phyloP scores from a whole-genome alignment of 1,140 invertebrate species.

The Nasonia longicornis region DNA sequence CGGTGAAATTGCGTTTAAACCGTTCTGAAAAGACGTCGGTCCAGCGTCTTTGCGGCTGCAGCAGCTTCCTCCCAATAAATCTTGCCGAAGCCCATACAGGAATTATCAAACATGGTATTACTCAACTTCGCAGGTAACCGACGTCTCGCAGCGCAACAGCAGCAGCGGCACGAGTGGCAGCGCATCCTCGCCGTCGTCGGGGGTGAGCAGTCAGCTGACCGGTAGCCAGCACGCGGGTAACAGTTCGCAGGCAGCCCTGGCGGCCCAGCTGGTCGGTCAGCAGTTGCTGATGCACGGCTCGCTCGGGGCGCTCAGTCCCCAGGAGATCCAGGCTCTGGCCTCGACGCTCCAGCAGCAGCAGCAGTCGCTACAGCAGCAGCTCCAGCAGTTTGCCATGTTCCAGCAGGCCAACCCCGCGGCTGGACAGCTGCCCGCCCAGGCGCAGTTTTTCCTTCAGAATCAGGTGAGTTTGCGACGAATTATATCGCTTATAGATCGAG shows the following conservation, averaged over 20 bases:
- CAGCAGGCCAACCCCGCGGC: constrained; percentile 70
- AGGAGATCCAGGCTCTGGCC: constrained; percentile 76
- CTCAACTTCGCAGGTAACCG: constrained; percentile 66
- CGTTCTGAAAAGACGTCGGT: not conserved
- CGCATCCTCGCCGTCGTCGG: constrained; percentile 71
- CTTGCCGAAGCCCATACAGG: not conserved
- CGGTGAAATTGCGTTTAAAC: constrained; percentile 13
- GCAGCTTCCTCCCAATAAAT: not conserved
- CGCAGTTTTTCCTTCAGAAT: constrained; percentile 85
- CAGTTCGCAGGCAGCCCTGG: constrained; percentile 73
- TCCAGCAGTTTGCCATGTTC: constrained; percentile 82
- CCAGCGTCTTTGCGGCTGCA: not conserved
- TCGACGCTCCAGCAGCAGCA: constrained; percentile 76
- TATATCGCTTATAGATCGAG: too few species aligned
- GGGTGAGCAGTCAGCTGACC: constrained; percentile 70
- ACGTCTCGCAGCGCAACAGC: constrained; percentile 70
- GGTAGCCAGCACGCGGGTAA: constrained; percentile 63
- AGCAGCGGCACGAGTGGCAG: constrained; percentile 67
- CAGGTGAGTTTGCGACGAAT: constrained; percentile 72
- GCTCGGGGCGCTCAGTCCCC: constrained; percentile 68
- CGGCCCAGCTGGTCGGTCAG: constrained; percentile 76
- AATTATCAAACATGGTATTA: not conserved
- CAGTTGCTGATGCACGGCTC: constrained; percentile 72
- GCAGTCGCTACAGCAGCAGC: constrained; percentile 73
- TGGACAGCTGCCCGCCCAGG: constrained; percentile 73